Conservation (phyloP, 2,797 vertebrate species). For the Tragelaphus eurycerus region DNA sequence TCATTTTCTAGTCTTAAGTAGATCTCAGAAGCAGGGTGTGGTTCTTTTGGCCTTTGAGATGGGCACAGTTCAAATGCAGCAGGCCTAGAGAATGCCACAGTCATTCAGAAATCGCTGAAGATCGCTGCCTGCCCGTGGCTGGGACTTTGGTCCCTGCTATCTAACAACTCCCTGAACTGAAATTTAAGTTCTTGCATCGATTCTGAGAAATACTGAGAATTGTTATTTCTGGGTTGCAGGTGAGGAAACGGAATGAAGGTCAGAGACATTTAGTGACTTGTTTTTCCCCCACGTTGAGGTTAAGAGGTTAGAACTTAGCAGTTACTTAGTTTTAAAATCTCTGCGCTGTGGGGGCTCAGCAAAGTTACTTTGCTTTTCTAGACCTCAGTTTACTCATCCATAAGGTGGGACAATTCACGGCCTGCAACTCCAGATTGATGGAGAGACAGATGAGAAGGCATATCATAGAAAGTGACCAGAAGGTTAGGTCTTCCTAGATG, state of each 20-base stretch:
- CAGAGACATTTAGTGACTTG: background rate
- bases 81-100: background rate
- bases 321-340: background rate
- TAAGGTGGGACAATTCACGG: background rate
- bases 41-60: background rate
- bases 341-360: background rate
- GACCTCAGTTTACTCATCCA: background rate
- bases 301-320: background rate
- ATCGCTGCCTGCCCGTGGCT: background rate
- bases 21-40: background rate
- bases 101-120: background rate
- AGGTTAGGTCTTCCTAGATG: background rate
- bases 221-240: background rate
- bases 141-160: background rate
- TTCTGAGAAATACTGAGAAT: background rate
- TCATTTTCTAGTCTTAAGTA: background rate
- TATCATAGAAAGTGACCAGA: background rate
- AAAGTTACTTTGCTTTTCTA: background rate
- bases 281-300: background rate
- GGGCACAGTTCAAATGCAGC: background rate
- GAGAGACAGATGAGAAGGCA: background rate
- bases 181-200: background rate
- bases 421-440: background rate
- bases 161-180: background rate
- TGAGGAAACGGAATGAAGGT: background rate